phyloP scores from a whole-genome alignment of 2,888 invertebrate genomes.

The Blera fallax region DNA sequence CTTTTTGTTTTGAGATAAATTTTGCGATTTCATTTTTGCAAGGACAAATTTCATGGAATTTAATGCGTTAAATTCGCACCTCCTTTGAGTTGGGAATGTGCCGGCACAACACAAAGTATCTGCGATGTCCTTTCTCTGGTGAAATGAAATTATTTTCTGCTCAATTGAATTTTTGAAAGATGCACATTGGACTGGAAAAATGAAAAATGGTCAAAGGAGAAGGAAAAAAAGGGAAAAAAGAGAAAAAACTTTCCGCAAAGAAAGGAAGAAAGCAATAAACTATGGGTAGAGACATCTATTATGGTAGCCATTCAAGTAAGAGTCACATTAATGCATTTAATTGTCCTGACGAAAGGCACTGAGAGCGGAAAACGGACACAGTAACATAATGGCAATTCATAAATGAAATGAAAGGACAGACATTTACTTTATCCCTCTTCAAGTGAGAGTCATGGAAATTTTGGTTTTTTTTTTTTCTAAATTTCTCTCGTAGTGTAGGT shows the following conservation, averaged over 20 bases:
- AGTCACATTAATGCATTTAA: constrained; percentile 71
- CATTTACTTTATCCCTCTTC: constrained; percentile 35
- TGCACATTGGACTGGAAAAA: constrained; percentile 22
- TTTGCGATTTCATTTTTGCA: constrained; percentile 1
- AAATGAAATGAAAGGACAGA: constrained; percentile 61
- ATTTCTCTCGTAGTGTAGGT: constrained; percentile 19
- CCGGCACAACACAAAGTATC: constrained; percentile 13
- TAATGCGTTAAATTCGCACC: constrained; percentile 41
- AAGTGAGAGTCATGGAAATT: constrained; percentile 42
- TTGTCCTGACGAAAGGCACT: constrained; percentile 52
- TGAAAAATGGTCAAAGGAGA: not conserved
- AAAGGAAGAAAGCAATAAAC: constrained; percentile 63
- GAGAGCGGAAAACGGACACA: constrained; percentile 27
- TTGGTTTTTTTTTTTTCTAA: constrained; percentile 8
- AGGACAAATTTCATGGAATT: constrained; percentile 57
- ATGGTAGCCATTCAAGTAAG: constrained; percentile 61
- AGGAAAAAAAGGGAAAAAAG: not conserved
- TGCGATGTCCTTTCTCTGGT: constrained; percentile 41
- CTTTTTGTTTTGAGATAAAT: constrained; percentile 47
- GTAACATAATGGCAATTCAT: constrained; percentile 65
- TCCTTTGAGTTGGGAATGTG: constrained; percentile 17
- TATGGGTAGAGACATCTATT: constrained; percentile 56
- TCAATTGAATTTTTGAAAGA: constrained; percentile 66
- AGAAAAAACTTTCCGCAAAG: constrained; percentile 9
- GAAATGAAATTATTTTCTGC: constrained; percentile 64